A percentile compares a stretch with the other conserved stretches of the same genome.
Conservation (phyloP, 1,140 invertebrate species). For the Sminthurides bifidus region DNA sequence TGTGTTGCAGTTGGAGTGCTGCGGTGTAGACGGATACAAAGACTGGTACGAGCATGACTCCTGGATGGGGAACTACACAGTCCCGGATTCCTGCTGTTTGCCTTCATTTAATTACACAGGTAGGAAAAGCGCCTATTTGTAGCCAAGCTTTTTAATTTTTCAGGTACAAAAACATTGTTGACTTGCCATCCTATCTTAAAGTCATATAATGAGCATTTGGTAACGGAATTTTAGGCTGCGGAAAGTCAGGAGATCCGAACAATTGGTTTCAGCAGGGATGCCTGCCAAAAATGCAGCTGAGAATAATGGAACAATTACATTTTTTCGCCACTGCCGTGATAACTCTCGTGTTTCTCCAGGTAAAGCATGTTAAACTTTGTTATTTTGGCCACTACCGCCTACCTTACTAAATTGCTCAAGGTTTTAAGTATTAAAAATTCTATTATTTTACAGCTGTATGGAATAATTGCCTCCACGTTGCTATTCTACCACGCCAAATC, state of each 20-base stretch:
- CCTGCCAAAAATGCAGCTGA: slow-evolving; percentile 33
- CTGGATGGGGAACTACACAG: slow-evolving; percentile 57
- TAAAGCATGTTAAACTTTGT: slow-evolving; percentile 15
- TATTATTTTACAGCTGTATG: slow-evolving; percentile 23
- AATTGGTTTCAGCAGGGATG: slow-evolving; percentile 33
- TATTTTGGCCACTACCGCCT: too few species aligned
- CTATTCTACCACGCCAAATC: slow-evolving; percentile 26
- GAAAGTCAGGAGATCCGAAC: slow-evolving; percentile 15
- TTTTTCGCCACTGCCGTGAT: slow-evolving; percentile 35
- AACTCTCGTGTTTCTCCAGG: slow-evolving; percentile 36
- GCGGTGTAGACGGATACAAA: slow-evolving; percentile 65
- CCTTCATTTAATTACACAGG: slow-evolving; percentile 37
- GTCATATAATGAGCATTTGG: not conserved
- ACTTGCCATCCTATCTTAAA: too few species aligned
- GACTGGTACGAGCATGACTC: slow-evolving; percentile 74
- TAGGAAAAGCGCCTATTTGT: too few species aligned
- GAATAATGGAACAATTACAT: slow-evolving; percentile 35
- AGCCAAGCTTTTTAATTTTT: too few species aligned
- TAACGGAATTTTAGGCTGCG: slow-evolving; percentile 26
- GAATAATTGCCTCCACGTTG: slow-evolving; percentile 28
- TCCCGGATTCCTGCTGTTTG: slow-evolving; percentile 71
- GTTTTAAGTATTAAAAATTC: too few species aligned
- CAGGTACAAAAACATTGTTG: too few species aligned
- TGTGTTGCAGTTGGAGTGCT: slow-evolving; percentile 58
- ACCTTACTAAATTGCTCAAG: too few species aligned